Evolutionary conservation across 1,140 invertebrate genomes (phyloP).

Genomic region (Cydia strobilella): DNA sequence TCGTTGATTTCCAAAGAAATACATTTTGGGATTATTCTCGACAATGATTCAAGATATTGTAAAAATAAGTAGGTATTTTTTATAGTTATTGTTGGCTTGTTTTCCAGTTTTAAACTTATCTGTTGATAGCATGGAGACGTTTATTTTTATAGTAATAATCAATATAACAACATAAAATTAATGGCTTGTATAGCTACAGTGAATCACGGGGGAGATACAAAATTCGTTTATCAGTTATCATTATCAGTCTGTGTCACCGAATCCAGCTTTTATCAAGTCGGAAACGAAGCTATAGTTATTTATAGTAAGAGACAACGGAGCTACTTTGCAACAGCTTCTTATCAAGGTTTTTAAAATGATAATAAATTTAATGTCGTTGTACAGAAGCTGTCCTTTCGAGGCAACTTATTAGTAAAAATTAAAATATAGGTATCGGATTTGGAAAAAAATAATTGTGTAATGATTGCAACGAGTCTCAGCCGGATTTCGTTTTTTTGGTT

Average conservation of each 20-base stretch:
- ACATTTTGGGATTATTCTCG: neutral
- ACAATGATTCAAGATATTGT: slow-evolving; percentile 1
- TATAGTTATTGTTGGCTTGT: neutral
- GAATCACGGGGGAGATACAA: neutral
- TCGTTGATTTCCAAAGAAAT: neutral
- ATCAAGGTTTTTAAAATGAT: neutral
- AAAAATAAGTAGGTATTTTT: neutral
- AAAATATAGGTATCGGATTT: too few relatives aligned
- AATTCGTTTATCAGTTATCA: neutral
- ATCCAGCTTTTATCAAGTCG: neutral
- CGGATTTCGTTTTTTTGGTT: neutral
- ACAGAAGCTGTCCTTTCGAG: neutral
- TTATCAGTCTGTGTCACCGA: neutral
- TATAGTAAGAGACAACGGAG: neutral
- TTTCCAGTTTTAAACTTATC: neutral
- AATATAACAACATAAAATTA: neutral
- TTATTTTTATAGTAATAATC: neutral
- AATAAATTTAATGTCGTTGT: neutral
- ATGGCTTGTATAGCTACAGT: neutral
- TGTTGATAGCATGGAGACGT: neutral
- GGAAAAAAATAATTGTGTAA: too few relatives aligned
- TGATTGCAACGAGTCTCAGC: too few relatives aligned
- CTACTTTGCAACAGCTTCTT: neutral
- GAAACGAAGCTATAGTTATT: neutral
- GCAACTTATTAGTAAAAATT: neutral